Evolutionary conservation across 2,888 invertebrate genomes (phyloP).

Genomic region (Cheilosia scutellata): DNA sequence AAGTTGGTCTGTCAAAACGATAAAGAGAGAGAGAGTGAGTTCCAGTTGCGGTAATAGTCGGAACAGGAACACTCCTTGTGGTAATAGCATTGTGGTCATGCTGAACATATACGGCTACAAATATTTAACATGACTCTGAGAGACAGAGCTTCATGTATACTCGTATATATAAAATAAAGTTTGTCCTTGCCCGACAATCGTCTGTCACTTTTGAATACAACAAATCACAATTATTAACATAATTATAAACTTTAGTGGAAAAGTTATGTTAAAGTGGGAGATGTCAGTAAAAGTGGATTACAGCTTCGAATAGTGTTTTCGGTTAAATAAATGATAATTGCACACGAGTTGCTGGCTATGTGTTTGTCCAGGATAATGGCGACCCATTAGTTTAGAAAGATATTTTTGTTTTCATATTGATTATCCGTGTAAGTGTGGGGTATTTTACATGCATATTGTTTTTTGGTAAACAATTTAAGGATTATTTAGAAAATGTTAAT

Average conservation of each 20-base stretch:
- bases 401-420: conserved; percentile 1
- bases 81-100: conserved; percentile 40
- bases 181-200: conserved; percentile 51
- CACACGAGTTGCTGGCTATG: neutral
- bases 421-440: neutral
- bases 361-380: neutral
- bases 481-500: neutral
- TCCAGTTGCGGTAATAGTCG: conserved; percentile 20
- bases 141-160: neutral
- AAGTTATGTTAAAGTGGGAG: conserved; percentile 48
- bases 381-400: conserved; percentile 12
- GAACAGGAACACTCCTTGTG: conserved; percentile 14
- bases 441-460: neutral
- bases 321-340: conserved; percentile 16
- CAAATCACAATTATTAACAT: conserved; percentile 46
- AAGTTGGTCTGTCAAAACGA: conserved; percentile 22
- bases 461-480: neutral
- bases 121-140: conserved; percentile 19
- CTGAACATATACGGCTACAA: conserved; percentile 8
- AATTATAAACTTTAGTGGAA: conserved; percentile 64
- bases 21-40: neutral
- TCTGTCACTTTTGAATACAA: conserved; percentile 55
- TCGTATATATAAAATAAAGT: conserved; percentile 30
- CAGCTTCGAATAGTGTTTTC: conserved; percentile 2
- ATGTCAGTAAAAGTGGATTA: conserved; percentile 32